Percentiles rank a stretch among this genome's conserved stretches.
Conservation (phyloP, 2,113 vertebrate species). For the Chamaea fasciata region DNA sequence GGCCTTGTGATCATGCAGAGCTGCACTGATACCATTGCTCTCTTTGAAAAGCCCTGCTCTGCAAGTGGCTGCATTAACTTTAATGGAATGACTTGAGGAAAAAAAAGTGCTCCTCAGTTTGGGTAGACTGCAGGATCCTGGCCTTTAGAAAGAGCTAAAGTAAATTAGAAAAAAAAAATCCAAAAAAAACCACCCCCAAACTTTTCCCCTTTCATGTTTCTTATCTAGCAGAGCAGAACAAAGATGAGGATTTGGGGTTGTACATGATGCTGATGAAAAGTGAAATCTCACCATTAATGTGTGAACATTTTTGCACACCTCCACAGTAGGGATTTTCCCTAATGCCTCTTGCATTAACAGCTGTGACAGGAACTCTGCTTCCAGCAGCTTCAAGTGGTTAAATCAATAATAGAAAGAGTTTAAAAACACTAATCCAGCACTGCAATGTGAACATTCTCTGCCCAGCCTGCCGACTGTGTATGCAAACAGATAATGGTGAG, state of each 20-base stretch:
- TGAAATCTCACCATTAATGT: constrained; percentile 15
- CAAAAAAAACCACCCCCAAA: background rate
- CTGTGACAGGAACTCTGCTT: constrained; percentile 32
- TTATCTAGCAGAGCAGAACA: background rate
- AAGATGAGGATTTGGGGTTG: background rate
- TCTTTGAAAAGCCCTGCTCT: background rate
- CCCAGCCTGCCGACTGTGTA: background rate
- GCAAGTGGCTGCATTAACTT: constrained; percentile 7
- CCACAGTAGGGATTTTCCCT: constrained; percentile 37
- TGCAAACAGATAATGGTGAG: constrained; percentile 50
- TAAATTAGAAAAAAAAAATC: background rate
- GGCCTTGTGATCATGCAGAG: background rate
- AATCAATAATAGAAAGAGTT: constrained; percentile 31
- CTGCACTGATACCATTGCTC: background rate
- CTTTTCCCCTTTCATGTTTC: constrained; percentile 1
- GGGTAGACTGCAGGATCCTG: background rate
- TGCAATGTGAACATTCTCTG: constrained; percentile 19
- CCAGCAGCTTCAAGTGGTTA: constrained; percentile 36
- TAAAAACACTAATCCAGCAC: background rate
- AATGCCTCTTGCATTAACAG: constrained; percentile 43
- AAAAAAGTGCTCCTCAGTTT: background rate
- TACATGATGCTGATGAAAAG: constrained; percentile 11
- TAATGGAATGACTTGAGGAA: background rate
- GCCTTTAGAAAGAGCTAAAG: background rate
- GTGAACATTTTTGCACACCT: constrained; percentile 36